phyloP scores from a whole-genome alignment of 2,113 vertebrate species.

The Myxocyprinus asiaticus region DNA sequence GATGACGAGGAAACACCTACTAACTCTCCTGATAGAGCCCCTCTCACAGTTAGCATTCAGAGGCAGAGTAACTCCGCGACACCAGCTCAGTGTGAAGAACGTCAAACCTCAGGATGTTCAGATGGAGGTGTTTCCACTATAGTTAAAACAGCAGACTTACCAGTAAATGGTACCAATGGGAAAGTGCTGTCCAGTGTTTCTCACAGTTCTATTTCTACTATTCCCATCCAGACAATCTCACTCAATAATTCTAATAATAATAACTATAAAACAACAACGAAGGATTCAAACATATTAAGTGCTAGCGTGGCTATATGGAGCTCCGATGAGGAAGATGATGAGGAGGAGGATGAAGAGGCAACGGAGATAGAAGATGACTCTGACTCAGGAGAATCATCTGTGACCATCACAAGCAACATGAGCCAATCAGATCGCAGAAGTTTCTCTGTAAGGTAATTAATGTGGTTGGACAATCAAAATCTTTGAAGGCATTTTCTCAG shows the following conservation, averaged over 20 bases:
- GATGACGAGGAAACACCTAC: slow-evolving; percentile 61
- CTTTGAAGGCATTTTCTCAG: too few relatives aligned
- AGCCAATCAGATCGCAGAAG: slow-evolving; percentile 73
- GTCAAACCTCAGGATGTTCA: not conserved
- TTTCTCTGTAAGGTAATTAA: slow-evolving; percentile 72
- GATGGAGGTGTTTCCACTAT: not conserved
- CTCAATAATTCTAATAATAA: slow-evolving; percentile 33
- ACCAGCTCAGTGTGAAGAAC: not conserved
- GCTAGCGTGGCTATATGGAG: slow-evolving; percentile 64
- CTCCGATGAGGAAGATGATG: slow-evolving; percentile 55
- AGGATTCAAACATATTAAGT: slow-evolving; percentile 31
- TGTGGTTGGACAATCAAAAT: not conserved
- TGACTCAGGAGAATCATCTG: slow-evolving; percentile 74
- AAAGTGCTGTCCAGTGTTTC: slow-evolving; percentile 2
- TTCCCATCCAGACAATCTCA: not conserved
- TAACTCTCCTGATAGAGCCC: slow-evolving; percentile 56
- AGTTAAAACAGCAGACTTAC: not conserved
- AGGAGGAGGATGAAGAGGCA: slow-evolving; percentile 62
- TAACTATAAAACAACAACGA: not conserved
- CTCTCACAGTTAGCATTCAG: slow-evolving; percentile 16
- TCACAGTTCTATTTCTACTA: not conserved
- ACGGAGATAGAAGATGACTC: slow-evolving; percentile 75
- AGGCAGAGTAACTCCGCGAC: not conserved
- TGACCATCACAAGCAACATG: slow-evolving; percentile 75
- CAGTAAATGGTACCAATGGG: not conserved